Base-by-base conservation (phyloP, 2,113 vertebrate genomes). In the Cryptomyrus ogoouensis region DNA sequence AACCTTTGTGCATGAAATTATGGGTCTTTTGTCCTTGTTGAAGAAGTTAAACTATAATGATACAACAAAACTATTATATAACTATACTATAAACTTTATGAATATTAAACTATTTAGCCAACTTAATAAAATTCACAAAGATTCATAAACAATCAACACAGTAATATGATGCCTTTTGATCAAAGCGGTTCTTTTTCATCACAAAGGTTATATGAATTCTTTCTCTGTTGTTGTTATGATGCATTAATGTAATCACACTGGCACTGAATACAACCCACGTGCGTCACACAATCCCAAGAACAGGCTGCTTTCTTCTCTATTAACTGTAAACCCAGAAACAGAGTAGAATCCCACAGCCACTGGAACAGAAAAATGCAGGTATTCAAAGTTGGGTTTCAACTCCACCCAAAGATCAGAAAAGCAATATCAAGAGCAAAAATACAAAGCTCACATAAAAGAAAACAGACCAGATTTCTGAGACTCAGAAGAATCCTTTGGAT, bases 21-120 rank as follows among this genome's bases (percentile, higher is more conserved):
- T 53, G 88, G 52, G 85, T 17, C 15, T 50, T 91, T 77, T 42
- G 88, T 92, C 88, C 35, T 49, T 21, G 27, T 39, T 87, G 86
- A 39, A 46, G 42, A 47, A 50, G n/a, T 27, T 77, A 42, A 39
- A 17, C 35, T 15, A 19, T 42, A 86, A 50, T 86, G 46, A 47
- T 27, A 46, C 83, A 50, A 47, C 12, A 50, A 50, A 7, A 86
- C 21, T 27, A 86, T 46, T 70, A 80, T 80, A 42, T 42, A 17
- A 42, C 74, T 80, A 7, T 42, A 80, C 35, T 80, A 80, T 80
- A 70, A 50, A 13, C n/a, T 50, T n/a, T n/a, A 84, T 47, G 24
- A 84, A 44, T 47, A 83, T 1, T 44, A 46, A 9, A 83, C 77
- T 39, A 46, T 44, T 21, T 83, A 83, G 19, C 35, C 42, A 42